These are phyloP conservation scores for Dynastes hyllus DNA, from an alignment of 2,888 invertebrate species.

Conservation along the genomic window DNA sequence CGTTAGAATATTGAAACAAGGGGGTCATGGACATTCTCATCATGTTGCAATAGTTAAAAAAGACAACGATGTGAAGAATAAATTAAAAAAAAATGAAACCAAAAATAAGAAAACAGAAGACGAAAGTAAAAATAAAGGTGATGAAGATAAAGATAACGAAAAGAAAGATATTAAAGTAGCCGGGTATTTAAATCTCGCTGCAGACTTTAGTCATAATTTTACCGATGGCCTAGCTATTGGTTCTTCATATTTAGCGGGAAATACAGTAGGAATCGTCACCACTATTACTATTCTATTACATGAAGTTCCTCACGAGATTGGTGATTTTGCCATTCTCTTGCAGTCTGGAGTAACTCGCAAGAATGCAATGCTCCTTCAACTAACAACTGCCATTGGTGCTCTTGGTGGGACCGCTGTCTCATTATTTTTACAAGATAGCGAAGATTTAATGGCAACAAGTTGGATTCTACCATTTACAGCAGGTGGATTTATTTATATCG, in stretches of 20 bases:
- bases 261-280: constrained; percentile 89
- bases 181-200: constrained; percentile 97
- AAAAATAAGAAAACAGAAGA: constrained; percentile 71
- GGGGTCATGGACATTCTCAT: constrained; percentile 86
- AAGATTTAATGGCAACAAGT: constrained; percentile 81
- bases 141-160: constrained; percentile 63
- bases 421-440: constrained; percentile 81
- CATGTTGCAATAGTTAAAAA: constrained; percentile 61
- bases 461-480: constrained; percentile 98
- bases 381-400: constrained; percentile 96
- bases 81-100: constrained; percentile 60
- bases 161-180: constrained; percentile 82
- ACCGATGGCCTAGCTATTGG: constrained; percentile 99
- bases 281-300: constrained; percentile 97
- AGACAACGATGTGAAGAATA: constrained; percentile 59
- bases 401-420: constrained; percentile 94
- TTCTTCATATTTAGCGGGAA: constrained; percentile 95
- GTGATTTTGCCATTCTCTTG: constrained; percentile 98
- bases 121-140: constrained; percentile 62
- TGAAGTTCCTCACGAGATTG: constrained; percentile 99
- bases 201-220: constrained; percentile 99
- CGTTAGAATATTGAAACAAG: constrained; percentile 87
- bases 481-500: constrained; percentile 99
- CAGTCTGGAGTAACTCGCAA: constrained; percentile 95
- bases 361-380: constrained; percentile 96